A percentile compares a stretch with the other conserved stretches of the same genome.
Conservation (phyloP, 2,113 vertebrate species). For the Micromys minutus region DNA sequence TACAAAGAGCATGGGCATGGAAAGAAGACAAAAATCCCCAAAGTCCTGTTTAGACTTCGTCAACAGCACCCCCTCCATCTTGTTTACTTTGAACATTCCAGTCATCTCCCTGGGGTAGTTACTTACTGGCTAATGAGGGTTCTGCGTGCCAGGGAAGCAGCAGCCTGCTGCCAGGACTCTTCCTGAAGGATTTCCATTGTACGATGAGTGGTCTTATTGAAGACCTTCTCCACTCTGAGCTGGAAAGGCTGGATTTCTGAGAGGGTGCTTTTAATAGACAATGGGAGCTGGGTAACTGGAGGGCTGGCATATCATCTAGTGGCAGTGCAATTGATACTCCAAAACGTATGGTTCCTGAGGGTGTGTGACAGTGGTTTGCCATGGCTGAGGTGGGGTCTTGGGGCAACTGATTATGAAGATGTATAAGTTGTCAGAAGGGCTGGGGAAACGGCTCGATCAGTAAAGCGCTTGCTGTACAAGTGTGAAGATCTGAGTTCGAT, state of each 20-base stretch:
- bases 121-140: slow-evolving; percentile 58
- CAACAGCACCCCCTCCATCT: slow-evolving; percentile 62
- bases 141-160: neutral
- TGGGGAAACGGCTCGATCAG: neutral
- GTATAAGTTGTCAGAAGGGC: neutral
- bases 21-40: slow-evolving; percentile 41
- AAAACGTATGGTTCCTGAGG: neutral
- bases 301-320: neutral
- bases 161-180: slow-evolving; percentile 11
- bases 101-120: slow-evolving; percentile 50
- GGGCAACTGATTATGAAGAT: neutral
- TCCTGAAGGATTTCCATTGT: slow-evolving; percentile 50
- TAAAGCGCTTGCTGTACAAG: neutral
- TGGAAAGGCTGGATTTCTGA: neutral
- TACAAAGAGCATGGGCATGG: slow-evolving; percentile 66
- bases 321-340: neutral
- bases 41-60: slow-evolving; percentile 80
- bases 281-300: neutral
- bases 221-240: neutral
- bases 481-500: no score
- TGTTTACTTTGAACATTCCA: slow-evolving; percentile 79
- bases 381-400: neutral
- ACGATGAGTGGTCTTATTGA: neutral
- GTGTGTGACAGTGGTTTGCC: neutral
- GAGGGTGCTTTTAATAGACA: neutral